Evolutionary conservation across 2,888 invertebrate genomes (phyloP).

Genomic region (Lapara coniferarum): DNA sequence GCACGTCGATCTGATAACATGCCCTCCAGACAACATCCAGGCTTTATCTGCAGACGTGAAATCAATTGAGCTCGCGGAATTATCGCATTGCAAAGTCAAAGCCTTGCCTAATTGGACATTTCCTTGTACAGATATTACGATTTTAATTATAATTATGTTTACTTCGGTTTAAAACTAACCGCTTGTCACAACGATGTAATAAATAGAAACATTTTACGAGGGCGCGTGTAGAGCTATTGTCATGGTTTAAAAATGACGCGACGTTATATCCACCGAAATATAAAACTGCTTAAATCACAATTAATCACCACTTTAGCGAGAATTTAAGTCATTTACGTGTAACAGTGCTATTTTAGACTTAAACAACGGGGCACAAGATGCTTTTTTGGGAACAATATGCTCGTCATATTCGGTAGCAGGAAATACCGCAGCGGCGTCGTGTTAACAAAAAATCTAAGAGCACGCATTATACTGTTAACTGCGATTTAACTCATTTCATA

Average conservation of each 20-base stretch:
- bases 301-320: conserved; percentile 77
- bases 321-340: conserved; percentile 45
- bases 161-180: background rate
- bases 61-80: conserved; percentile 77
- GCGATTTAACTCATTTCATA: conserved; percentile 81
- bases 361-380: conserved; percentile 42
- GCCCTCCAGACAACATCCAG: conserved; percentile 72
- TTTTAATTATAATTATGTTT: conserved; percentile 17
- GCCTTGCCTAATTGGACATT: conserved; percentile 76
- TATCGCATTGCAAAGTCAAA: conserved; percentile 73
- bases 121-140: conserved; percentile 47
- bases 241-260: conserved; percentile 67
- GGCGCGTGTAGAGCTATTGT: conserved; percentile 43
- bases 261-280: conserved; percentile 74
- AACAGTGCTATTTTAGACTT: conserved; percentile 44
- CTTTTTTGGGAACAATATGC: conserved; percentile 41
- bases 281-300: conserved; percentile 78
- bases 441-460: conserved; percentile 79
- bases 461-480: conserved; percentile 77
- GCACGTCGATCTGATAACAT: conserved; percentile 77
- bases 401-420: conserved; percentile 68
- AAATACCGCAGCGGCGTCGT: conserved; percentile 76
- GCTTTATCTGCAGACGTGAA: conserved; percentile 73
- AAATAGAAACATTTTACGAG: conserved; percentile 14
- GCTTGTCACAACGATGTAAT: conserved; percentile 6